Evolutionary conservation across 2,888 invertebrate genomes (phyloP).

Genomic region (Eueremaeus valkanovi): DNA sequence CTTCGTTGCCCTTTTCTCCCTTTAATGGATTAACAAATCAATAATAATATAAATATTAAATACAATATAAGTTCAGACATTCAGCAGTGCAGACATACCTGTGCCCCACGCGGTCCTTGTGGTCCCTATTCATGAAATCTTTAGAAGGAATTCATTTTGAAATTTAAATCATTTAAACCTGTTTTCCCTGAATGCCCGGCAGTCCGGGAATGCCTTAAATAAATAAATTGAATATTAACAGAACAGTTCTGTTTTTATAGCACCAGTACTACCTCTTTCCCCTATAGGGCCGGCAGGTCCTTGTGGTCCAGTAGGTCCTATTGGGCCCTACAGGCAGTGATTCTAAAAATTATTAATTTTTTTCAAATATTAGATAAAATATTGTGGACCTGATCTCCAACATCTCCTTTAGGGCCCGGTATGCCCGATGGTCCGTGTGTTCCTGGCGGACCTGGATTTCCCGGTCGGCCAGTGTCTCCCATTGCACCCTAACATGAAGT

Average conservation of each 20-base stretch:
- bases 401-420: constrained; percentile 68
- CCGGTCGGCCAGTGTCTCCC: constrained; percentile 46
- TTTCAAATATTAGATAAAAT: not conserved
- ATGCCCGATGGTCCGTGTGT: constrained; percentile 49
- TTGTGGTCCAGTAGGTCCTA: constrained; percentile 59
- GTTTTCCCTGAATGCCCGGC: not conserved
- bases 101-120: not conserved
- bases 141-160: not conserved
- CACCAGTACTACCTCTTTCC: constrained; percentile 42
- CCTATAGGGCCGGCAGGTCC: constrained; percentile 71
- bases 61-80: too few species aligned
- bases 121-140: not conserved
- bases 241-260: too few species aligned
- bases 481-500: constrained; percentile 36
- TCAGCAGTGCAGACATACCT: not conserved
- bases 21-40: too few species aligned
- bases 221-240: constrained; percentile 33
- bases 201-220: not conserved
- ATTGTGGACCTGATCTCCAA: constrained; percentile 50
- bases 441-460: constrained; percentile 46
- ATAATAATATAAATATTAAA: too few species aligned
- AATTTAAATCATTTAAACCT: not conserved
- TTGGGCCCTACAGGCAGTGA: constrained; percentile 17
- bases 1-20: not conserved
- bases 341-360: not conserved